Base-by-base conservation (phyloP, 2,113 vertebrate species). In the Brachyhypopomus occidentalis region DNA sequence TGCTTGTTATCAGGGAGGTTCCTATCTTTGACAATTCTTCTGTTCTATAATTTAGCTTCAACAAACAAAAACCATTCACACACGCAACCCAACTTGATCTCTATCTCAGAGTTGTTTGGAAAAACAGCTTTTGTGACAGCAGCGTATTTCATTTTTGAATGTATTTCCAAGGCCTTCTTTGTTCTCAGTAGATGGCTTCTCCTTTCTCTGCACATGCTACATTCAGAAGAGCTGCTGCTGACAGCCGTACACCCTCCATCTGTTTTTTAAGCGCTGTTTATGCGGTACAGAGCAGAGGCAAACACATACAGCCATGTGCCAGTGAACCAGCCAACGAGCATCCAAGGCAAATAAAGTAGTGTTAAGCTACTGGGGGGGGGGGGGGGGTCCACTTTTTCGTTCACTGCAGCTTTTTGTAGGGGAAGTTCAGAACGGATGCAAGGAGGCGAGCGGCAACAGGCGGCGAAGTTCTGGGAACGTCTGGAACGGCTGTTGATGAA, bases 401-500 rank as follows among this genome's bases (percentile, higher is more conserved):
- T 86, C 9, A 16, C 27, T 63, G 34, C 72, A 72, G 66, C 79
- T 72, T 70, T 77, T 75, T 78, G 58, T 60, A 36, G 8, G n/a
- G 58, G 19, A 81, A 16, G 77, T 81, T 59, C 71, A 8, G 76
- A 48, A 85, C 66, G 45, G 69, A 82, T 75, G 27, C 30, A 38
- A 11, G 41, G 1, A n/a, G 72, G 72, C 4, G 58, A 12, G 34
- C 12, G 17, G 48, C 36, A 75, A 58, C 56, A 22, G 9, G 22
- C 34, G 20, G 16, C 0, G 3, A n/a, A 64, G 80, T 63, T 41
- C 12, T 2, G 82, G 75, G 79, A 83, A 87, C 84, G 88, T 82
- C 80, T 90, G 87, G 78, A 81, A 62, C 48, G 73, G 79, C 72
- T 80, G 82, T 88, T 87, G 84, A 59, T 64, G 45, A 74, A 74